Evolutionary conservation across 2,113 vertebrate species (phyloP).

Genomic region (Myrmecophaga tridactyla): DNA sequence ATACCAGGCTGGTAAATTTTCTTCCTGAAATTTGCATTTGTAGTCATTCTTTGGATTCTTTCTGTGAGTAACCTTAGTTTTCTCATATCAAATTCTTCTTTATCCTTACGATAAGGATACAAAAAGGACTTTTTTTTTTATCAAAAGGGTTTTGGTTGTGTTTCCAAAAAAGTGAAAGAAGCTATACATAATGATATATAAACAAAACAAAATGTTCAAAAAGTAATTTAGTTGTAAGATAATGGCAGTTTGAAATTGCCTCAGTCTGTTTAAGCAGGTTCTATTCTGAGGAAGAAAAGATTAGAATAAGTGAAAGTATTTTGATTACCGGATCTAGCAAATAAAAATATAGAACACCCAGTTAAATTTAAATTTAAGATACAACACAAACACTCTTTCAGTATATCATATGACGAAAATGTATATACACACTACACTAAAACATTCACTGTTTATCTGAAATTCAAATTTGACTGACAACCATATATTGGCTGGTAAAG

Average conservation of each 20-base stretch:
- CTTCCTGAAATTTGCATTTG: neutral
- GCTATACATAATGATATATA: neutral
- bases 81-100: neutral
- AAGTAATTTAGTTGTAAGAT: neutral
- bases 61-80: neutral
- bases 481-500: neutral
- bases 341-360: neutral
- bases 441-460: neutral
- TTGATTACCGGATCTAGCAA: neutral
- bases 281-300: neutral
- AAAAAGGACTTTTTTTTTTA: no score
- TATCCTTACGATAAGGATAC: neutral
- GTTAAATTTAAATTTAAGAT: conserved; percentile 7
- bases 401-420: neutral
- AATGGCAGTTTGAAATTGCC: neutral
- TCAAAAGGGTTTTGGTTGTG: neutral
- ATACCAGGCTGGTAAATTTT: neutral
- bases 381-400: neutral
- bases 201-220: neutral
- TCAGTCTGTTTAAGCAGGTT: neutral
- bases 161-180: neutral
- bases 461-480: neutral
- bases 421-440: neutral
- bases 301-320: neutral
- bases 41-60: neutral